phyloP scores from a whole-genome alignment of 2,797 vertebrate genomes.

The Ceryle rudis region DNA sequence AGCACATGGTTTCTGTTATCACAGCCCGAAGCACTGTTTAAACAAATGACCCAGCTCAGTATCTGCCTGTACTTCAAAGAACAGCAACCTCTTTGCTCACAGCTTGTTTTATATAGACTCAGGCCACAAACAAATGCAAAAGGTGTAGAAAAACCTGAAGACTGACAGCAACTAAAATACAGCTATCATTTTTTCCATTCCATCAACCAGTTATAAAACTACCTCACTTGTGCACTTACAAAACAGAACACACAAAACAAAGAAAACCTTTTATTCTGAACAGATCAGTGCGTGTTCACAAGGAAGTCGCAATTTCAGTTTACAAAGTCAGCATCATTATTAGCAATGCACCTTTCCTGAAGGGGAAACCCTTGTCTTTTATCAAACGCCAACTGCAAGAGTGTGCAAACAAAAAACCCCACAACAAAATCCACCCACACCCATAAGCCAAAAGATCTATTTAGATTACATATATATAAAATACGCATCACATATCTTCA shows the following conservation, averaged over 20 bases:
- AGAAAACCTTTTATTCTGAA: constrained; percentile 59
- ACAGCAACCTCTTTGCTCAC: not conserved
- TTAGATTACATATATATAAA: constrained; percentile 9
- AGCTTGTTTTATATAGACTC: rapidly evolving
- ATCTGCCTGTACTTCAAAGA: not conserved
- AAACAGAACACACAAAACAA: not conserved
- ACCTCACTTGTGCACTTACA: not conserved
- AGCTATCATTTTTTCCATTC: not conserved
- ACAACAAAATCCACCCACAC: not conserved
- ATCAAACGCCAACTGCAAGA: constrained; percentile 31
- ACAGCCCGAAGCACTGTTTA: not conserved
- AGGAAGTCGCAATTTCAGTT: constrained; percentile 62
- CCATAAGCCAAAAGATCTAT: not conserved
- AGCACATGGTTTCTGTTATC: not conserved
- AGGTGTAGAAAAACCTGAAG: not conserved
- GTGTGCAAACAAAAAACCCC: not conserved
- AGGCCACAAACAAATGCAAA: not conserved
- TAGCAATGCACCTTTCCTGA: constrained; percentile 47
- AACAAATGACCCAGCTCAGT: not conserved
- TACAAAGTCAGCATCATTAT: constrained; percentile 52
- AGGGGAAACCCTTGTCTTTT: constrained; percentile 69
- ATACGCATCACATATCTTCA: not conserved
- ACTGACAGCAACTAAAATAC: not conserved
- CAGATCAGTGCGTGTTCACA: constrained; percentile 28
- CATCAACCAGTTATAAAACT: not conserved